Conservation (phyloP, 2,888 invertebrate genomes). For the Chalcosyrphus nemorum region DNA sequence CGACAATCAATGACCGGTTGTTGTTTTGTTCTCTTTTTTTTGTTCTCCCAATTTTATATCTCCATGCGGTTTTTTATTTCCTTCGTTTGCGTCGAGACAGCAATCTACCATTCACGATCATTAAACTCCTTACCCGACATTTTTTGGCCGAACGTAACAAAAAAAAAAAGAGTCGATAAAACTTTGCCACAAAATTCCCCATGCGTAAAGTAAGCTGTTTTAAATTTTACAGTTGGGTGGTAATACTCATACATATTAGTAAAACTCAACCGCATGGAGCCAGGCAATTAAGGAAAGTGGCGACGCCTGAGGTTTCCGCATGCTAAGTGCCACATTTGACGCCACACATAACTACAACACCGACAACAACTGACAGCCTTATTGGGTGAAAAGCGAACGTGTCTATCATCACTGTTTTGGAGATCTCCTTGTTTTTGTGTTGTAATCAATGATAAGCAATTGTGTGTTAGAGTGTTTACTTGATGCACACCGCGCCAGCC, state of each 20-base stretch:
- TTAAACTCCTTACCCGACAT: conserved; percentile 33
- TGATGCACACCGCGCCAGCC: conserved; percentile 19
- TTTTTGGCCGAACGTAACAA: neutral
- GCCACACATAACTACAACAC: conserved; percentile 31
- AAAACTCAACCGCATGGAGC: conserved; percentile 15
- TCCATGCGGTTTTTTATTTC: conserved; percentile 19
- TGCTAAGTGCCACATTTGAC: conserved; percentile 63
- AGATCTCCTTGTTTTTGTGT: conserved; percentile 39
- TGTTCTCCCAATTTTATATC: too few relatives aligned
- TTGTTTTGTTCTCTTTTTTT: neutral
- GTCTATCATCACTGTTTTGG: conserved; percentile 42
- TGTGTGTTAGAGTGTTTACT: conserved; percentile 6
- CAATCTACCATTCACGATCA: conserved; percentile 33
- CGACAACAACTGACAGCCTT: conserved; percentile 1
- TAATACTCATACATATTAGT: neutral
- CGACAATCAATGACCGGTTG: conserved; percentile 40
- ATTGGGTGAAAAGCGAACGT: conserved; percentile 26
- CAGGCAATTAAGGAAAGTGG: conserved; percentile 51
- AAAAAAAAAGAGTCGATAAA: conserved; percentile 1
- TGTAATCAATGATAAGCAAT: conserved; percentile 45
- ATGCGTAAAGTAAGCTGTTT: conserved; percentile 11
- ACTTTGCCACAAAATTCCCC: neutral
- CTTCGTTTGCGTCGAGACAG: neutral
- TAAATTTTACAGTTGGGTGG: neutral
- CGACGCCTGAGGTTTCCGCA: conserved; percentile 31